Conservation (phyloP, 2,888 invertebrate genomes). For the Cyclophora albipunctata region DNA sequence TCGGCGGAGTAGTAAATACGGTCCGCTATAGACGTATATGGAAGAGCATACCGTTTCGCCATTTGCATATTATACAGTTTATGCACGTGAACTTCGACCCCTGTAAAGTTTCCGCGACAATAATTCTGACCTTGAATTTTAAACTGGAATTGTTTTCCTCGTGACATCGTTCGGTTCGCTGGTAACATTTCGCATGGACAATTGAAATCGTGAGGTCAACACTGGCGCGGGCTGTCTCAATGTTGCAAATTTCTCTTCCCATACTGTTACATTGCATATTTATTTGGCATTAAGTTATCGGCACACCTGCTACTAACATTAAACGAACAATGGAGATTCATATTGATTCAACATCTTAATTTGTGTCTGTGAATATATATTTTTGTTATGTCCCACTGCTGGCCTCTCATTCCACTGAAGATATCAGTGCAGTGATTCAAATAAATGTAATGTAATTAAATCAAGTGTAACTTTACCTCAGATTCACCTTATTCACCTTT, state of each 20-base stretch:
- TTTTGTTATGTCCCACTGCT: constrained; percentile 5
- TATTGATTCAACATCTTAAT: no score
- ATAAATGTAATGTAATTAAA: no score
- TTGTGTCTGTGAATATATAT: constrained; percentile 1
- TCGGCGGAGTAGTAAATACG: background rate
- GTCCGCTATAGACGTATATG: background rate
- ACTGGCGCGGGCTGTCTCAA: constrained; percentile 60
- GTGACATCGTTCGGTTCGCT: constrained; percentile 68
- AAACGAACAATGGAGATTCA: constrained; percentile 26
- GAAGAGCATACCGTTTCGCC: constrained; percentile 11
- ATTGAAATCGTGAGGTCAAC: constrained; percentile 74
- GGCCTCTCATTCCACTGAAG: no score
- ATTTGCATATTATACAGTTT: constrained; percentile 16
- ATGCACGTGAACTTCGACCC: constrained; percentile 24
- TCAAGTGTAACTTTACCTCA: no score
- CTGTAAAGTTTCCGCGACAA: constrained; percentile 44
- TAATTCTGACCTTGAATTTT: constrained; percentile 69
- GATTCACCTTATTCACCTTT: no score
- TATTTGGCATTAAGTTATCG: constrained; percentile 46
- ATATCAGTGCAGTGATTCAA: no score
- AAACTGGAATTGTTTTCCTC: constrained; percentile 63
- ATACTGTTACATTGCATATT: constrained; percentile 56
- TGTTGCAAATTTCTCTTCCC: constrained; percentile 69
- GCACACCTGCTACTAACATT: constrained; percentile 38
- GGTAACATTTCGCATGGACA: constrained; percentile 72